Percentiles rank a stretch among this genome's conserved stretches.
Evolutionary conservation across 2,797 vertebrate genomes (phyloP).

Genomic region (Enteromius paludinosus): DNA sequence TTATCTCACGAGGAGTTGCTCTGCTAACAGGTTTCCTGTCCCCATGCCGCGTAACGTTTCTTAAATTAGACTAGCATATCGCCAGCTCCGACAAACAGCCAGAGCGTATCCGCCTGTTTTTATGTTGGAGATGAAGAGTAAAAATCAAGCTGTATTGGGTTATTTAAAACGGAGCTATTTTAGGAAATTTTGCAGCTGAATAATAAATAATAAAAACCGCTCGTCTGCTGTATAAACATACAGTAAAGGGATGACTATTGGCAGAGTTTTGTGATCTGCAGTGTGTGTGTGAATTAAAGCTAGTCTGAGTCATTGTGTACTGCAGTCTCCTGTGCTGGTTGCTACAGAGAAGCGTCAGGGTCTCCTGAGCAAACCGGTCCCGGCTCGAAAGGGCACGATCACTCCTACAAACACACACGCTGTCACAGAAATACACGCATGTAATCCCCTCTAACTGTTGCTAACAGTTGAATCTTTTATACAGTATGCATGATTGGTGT

Average conservation of each 20-base stretch:
- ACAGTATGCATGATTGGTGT: not conserved
- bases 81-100: not conserved
- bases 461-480: not conserved
- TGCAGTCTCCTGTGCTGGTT: constrained; percentile 37
- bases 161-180: not conserved
- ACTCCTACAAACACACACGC: constrained; percentile 3
- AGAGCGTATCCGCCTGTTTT: not conserved
- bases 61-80: not conserved
- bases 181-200: not conserved
- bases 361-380: constrained; percentile 49
- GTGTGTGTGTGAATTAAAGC: constrained; percentile 18
- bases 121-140: not conserved
- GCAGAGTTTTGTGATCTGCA: not conserved
- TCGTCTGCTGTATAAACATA: not conserved
- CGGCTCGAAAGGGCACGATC: constrained; percentile 8
- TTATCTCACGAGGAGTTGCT: not conserved
- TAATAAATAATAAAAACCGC: not conserved
- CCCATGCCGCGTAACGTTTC: not conserved
- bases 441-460: constrained; percentile 1
- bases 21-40: not conserved
- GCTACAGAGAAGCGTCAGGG: constrained; percentile 39
- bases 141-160: not conserved
- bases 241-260: constrained; percentile 7
- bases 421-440: constrained; percentile 4
- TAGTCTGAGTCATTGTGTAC: constrained; percentile 49